phyloP scores from a whole-genome alignment of 2,888 invertebrate species.

The Archaeoteleia sp. region DNA sequence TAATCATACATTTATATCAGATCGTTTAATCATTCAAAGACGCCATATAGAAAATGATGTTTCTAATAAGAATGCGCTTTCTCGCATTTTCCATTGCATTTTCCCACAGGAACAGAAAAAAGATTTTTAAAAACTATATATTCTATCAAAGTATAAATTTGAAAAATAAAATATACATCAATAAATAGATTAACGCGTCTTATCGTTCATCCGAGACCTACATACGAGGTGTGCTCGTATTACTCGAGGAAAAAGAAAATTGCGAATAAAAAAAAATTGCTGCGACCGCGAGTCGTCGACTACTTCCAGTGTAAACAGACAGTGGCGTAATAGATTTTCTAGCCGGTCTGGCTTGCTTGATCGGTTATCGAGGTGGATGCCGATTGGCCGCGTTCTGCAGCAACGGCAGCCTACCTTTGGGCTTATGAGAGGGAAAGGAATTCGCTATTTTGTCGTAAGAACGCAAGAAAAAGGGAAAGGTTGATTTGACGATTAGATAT shows the following conservation, averaged over 20 bases:
- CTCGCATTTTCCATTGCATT: too few relatives aligned
- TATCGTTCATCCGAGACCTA: too few relatives aligned
- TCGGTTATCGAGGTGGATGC: conserved; percentile 70
- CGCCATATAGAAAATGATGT: too few relatives aligned
- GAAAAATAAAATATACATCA: too few relatives aligned
- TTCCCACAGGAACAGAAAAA: too few relatives aligned
- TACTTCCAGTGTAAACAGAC: conserved; percentile 70
- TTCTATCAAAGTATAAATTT: too few relatives aligned
- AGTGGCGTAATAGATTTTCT: conserved; percentile 67
- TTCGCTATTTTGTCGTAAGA: conserved; percentile 68
- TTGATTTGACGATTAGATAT: conserved; percentile 68
- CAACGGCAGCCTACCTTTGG: conserved; percentile 55
- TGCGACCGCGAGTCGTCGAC: conserved; percentile 57
- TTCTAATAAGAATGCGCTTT: too few relatives aligned
- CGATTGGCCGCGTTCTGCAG: conserved; percentile 49
- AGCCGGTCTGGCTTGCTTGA: conserved; percentile 70
- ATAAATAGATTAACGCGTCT: too few relatives aligned
- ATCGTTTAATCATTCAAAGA: too few relatives aligned
- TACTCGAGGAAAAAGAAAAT: conserved; percentile 2
- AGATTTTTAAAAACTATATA: too few relatives aligned
- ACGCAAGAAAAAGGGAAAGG: conserved; percentile 69
- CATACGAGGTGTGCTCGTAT: too few relatives aligned
- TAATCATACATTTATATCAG: too few relatives aligned
- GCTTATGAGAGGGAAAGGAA: conserved; percentile 70
- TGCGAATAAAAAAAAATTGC: conserved; percentile 27